Base-by-base conservation (phyloP, 2,797 vertebrate species). In the Lepus townsendii region DNA sequence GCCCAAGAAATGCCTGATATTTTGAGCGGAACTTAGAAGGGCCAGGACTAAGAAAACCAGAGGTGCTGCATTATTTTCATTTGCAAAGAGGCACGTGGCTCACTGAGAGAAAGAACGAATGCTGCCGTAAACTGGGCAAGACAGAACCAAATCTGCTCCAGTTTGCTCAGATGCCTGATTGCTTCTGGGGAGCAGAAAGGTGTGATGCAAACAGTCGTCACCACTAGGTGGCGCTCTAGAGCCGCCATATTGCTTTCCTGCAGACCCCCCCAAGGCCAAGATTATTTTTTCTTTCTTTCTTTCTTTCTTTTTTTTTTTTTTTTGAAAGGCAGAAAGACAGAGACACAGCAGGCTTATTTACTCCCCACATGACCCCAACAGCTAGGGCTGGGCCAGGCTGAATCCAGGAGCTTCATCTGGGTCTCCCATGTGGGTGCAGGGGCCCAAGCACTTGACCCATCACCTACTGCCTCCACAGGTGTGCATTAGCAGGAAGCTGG, bases 161-260 rank as follows among this genome's bases (percentile, higher is more conserved):
- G n/a, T 63, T 32, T 35, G 30, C 12, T 86, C 47, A 30, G 47
- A 27, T 2, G 0, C 4, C 38, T 2, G 38, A 30, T 2, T 42
- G 27, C 0, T 24, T 26, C 12, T 9, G n/a, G 38, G 63, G 66
- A 60, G n/a, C n/a, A 5, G 68, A 79, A 82, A 47, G 1, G 8
- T 9, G 13, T 62, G 63, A 0, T 22, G 63, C 66, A 54, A 47
- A 82, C 14, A 30, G 10, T 2, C 8, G 6, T 0, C 2, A n/a
- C 92, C 96, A 96, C 90, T 42, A 96, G 97, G 90, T 83, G 97
- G 88, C 78, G 75, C 88, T 32, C 73, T 69, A 77, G 66, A 35
- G 90, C 60, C 13, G 16, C 30, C 26, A 1, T 52, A 10, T 79
- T n/a, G 65, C 62, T n/a, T 0, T 12, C 22, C 35, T 32, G 32